These are phyloP conservation scores for Meteorus sp. DNA, from an alignment of 1,140 invertebrate species.

Conservation along the genomic window DNA sequence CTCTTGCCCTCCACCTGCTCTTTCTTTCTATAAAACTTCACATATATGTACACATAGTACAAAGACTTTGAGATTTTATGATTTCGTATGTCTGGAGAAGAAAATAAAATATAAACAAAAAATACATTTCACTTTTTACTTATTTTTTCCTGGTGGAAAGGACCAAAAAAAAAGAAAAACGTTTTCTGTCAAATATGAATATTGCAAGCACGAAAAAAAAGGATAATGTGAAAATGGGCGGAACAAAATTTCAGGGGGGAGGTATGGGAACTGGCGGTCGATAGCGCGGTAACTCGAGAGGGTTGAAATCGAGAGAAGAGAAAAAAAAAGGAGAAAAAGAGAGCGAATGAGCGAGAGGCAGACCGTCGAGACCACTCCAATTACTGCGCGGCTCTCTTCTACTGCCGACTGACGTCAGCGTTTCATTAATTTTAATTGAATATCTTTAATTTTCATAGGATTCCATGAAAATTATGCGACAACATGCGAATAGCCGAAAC, in stretches of 20 bases:
- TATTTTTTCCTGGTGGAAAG: too few species aligned
- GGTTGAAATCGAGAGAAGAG: slow-evolving; percentile 2
- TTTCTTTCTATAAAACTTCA: not conserved
- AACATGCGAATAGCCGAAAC: too few species aligned
- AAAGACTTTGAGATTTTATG: too few species aligned
- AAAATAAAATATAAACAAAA: too few species aligned
- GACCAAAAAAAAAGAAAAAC: too few species aligned
- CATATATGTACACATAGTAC: slow-evolving; percentile 6
- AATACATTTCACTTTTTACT: too few species aligned
- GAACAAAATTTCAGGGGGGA: not conserved
- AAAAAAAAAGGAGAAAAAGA: slow-evolving; percentile 15
- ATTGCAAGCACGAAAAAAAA: slow-evolving; percentile 1
- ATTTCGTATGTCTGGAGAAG: too few species aligned
- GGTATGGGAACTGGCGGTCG: not conserved
- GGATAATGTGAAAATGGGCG: not conserved
- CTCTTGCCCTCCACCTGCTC: too few species aligned
- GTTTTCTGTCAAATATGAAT: not conserved
- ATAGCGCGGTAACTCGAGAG: slow-evolving; percentile 7
- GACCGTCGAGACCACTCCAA: slow-evolving; percentile 41
- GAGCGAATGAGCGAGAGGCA: slow-evolving; percentile 30
- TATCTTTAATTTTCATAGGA: slow-evolving; percentile 41
- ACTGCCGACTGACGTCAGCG: slow-evolving; percentile 34
- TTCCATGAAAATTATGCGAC: too few species aligned
- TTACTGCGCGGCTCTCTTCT: slow-evolving; percentile 33
- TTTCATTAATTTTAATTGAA: slow-evolving; percentile 54